These are phyloP conservation scores for Tiaroga cobitis DNA, from an alignment of 2,797 vertebrate species.

Conservation along the genomic window DNA sequence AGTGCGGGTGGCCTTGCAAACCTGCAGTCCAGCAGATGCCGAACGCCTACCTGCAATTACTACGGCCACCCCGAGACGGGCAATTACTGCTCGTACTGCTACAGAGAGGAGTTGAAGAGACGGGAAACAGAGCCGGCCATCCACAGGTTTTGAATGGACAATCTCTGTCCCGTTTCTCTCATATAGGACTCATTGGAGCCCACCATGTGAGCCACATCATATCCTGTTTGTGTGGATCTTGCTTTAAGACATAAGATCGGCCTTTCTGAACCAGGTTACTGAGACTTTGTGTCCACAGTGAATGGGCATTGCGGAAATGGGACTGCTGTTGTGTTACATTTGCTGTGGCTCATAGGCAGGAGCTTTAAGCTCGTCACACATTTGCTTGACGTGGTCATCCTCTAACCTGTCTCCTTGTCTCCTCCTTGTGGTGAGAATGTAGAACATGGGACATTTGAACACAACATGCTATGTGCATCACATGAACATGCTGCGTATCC, in stretches of 20 bases:
- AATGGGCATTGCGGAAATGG: slow-evolving; percentile 49
- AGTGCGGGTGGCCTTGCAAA: slow-evolving; percentile 67
- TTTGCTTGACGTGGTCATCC: slow-evolving; percentile 55
- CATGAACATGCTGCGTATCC: slow-evolving; percentile 46
- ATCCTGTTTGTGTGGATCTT: slow-evolving; percentile 39
- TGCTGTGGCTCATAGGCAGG: slow-evolving; percentile 75
- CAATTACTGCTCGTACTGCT: slow-evolving; percentile 97
- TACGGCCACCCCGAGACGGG: slow-evolving; percentile 94
- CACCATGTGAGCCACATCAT: slow-evolving; percentile 11
- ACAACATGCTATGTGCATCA: slow-evolving; percentile 33
- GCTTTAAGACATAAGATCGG: slow-evolving; percentile 38
- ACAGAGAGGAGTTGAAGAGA: slow-evolving; percentile 88
- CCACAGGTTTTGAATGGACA: slow-evolving; percentile 86
- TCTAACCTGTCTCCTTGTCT: slow-evolving; percentile 64
- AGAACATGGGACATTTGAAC: slow-evolving; percentile 62
- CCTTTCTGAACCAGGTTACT: slow-evolving; percentile 34
- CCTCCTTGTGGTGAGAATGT: slow-evolving; percentile 74
- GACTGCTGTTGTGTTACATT: slow-evolving; percentile 69
- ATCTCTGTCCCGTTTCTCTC: slow-evolving; percentile 10
- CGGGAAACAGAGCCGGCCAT: slow-evolving; percentile 82
- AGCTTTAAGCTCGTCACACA: slow-evolving; percentile 57
- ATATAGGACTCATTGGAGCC: slow-evolving; percentile 19
- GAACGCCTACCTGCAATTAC: slow-evolving; percentile 90
- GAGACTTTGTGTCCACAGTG: slow-evolving; percentile 16
- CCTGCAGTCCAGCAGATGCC: slow-evolving; percentile 89